Percentiles rank a stretch among this genome's conserved stretches.
Evolutionary conservation across 2,797 vertebrate species (phyloP).

Genomic region (Triplophysa yarkandensis): DNA sequence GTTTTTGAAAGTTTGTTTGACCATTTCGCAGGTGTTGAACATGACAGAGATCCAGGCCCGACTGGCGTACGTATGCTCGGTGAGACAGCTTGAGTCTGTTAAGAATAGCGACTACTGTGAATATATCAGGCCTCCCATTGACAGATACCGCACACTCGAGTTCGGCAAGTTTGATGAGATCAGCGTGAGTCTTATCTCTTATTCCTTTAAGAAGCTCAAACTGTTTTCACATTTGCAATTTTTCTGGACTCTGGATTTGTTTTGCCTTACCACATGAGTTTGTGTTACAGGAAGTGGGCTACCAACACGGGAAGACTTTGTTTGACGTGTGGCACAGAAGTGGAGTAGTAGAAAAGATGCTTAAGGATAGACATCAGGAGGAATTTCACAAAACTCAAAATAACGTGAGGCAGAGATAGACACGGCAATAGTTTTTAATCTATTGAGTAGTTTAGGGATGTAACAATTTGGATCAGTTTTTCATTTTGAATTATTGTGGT

Average conservation of each 20-base stretch:
- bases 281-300: conserved; percentile 86
- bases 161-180: conserved; percentile 95
- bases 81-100: conserved; percentile 91
- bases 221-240: not conserved
- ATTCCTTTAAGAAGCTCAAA: not conserved
- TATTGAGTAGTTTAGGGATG: not conserved
- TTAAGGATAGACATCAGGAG: conserved; percentile 86
- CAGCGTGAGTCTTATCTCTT: conserved; percentile 78
- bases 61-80: conserved; percentile 94
- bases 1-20: not conserved
- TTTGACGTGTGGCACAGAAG: conserved; percentile 91
- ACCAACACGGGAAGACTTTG: conserved; percentile 90
- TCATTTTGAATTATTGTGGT: conserved; percentile 22
- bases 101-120: conserved; percentile 94
- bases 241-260: not conserved
- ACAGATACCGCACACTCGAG: conserved; percentile 90
- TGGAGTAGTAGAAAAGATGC: conserved; percentile 91
- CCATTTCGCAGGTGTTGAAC: conserved; percentile 83
- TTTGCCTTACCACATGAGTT: not conserved
- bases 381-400: conserved; percentile 84
- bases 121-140: conserved; percentile 91
- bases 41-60: conserved; percentile 97
- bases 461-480: conserved; percentile 11
- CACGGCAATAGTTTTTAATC: not conserved
- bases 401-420: conserved; percentile 67